Evolutionary conservation across 2,888 invertebrate genomes (phyloP), one percentile per base, ranked within the genome.

Genomic region (Drosophila siamana): DNA sequence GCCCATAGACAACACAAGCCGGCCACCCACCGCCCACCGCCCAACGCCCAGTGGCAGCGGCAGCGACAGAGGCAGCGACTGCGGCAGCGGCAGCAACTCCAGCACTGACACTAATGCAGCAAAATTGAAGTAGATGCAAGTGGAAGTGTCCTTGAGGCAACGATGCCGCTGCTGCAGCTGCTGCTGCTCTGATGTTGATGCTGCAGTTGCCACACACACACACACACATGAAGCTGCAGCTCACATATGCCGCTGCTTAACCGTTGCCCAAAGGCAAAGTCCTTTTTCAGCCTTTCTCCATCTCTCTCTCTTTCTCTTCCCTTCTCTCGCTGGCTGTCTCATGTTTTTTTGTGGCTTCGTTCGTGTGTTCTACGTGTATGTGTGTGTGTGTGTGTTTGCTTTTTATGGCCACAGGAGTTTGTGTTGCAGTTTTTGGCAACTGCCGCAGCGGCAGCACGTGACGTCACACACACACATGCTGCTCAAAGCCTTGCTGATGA

Each of bases 81-180:
- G 60, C 15, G 33, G 15, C 57, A 56, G 56, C 43, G 43, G 54
- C 60, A 44, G 52, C 56, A 71, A 69, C 67, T 65, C 56, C 76
- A 38, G 36, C 57, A 71, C 88, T 73, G 81, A 78, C 85, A 86
- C 87, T 80, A 88, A 85, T 86, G 84, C 87, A 79, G 74, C 71
- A 59, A 71, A 86, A 85, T 85, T 86, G 89, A 86, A 88, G 84
- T 80, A 88, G 86, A 78, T 83, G 86, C 78, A 74, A 88, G 81
- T 77, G 79, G 67, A 79, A 86, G 72, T 79, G 89, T 86, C 89
- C 85, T 85, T 85, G 89, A 84, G 87, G 86, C 78, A 41, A 47
- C 51, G 73, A 28, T 54, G 59, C n/a, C 47, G 55, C 43, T 46
- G 60, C 69, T 9, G 30, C 6, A 33, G 48, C n/a, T 19, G 48